Evolutionary conservation across 2,113 vertebrate genomes (phyloP).

Genomic region (Centrocercus urophasianus): DNA sequence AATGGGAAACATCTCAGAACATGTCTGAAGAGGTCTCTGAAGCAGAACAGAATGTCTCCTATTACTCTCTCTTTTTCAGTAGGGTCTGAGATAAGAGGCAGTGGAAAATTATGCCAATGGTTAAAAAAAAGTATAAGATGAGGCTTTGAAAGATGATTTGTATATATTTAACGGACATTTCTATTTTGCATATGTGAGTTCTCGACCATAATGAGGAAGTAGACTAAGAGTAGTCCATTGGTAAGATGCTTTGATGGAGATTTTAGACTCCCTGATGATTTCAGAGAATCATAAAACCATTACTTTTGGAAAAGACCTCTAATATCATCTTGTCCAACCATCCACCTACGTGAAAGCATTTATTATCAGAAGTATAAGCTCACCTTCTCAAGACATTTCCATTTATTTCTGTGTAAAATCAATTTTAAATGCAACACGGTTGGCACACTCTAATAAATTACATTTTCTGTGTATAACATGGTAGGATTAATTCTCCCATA

Average conservation of each 20-base stretch:
- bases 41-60: not conserved
- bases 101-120: not conserved
- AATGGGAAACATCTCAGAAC: constrained; percentile 6
- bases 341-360: not conserved
- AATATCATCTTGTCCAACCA: too few relatives aligned
- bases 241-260: too few relatives aligned
- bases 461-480: not conserved
- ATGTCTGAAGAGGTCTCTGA: not conserved
- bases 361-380: not conserved
- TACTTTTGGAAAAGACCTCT: not conserved
- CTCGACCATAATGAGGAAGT: not conserved
- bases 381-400: not conserved
- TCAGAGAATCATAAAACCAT: not conserved
- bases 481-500: not conserved
- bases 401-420: not conserved
- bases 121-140: not conserved
- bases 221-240: not conserved
- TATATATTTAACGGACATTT: not conserved
- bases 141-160: not conserved
- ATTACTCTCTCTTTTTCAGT: not conserved
- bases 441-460: not conserved
- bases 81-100: not conserved
- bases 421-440: not conserved
- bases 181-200: not conserved
- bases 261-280: not conserved